A percentile compares a stretch with the other conserved stretches of the same genome.
These are phyloP conservation scores for Lapara coniferarum DNA, from an alignment of 2,888 invertebrate genomes.

Conservation along the genomic window DNA sequence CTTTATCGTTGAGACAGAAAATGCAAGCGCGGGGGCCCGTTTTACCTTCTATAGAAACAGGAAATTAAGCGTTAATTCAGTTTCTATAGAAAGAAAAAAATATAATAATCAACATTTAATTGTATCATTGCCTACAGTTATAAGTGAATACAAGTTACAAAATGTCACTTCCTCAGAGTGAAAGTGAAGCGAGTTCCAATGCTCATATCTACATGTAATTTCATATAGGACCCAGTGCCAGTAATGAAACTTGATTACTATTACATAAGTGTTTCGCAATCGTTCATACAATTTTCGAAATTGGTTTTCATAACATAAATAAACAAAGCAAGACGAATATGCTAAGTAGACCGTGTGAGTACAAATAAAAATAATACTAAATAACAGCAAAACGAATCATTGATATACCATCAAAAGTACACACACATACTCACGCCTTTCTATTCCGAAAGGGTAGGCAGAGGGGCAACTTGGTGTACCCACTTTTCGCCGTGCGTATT, in stretches of 20 bases:
- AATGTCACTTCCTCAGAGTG: slow-evolving; percentile 47
- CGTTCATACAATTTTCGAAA: slow-evolving; percentile 32
- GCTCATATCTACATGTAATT: slow-evolving; percentile 45
- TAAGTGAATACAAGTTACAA: slow-evolving; percentile 2
- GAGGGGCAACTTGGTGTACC: too few species aligned
- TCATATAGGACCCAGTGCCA: slow-evolving; percentile 53
- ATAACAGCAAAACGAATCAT: neutral
- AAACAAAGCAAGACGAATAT: slow-evolving; percentile 26
- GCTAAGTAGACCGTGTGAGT: slow-evolving; percentile 31
- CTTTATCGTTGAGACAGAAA: neutral
- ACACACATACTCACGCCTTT: too few species aligned
- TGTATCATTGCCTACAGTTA: slow-evolving; percentile 3
- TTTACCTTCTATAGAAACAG: neutral
- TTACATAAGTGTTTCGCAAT: slow-evolving; percentile 42
- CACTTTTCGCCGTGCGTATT: too few species aligned
- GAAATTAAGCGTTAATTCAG: neutral
- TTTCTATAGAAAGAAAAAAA: neutral
- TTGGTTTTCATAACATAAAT: slow-evolving; percentile 27
- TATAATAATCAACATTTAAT: neutral
- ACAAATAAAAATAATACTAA: slow-evolving; percentile 4
- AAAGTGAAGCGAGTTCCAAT: slow-evolving; percentile 59
- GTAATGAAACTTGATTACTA: slow-evolving; percentile 43
- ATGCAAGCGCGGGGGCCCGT: too few species aligned
- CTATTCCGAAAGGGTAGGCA: too few species aligned
- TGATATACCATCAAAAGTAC: too few species aligned